phyloP scores from a whole-genome alignment of 2,113 vertebrate species.

The Hoplias malabaricus region DNA sequence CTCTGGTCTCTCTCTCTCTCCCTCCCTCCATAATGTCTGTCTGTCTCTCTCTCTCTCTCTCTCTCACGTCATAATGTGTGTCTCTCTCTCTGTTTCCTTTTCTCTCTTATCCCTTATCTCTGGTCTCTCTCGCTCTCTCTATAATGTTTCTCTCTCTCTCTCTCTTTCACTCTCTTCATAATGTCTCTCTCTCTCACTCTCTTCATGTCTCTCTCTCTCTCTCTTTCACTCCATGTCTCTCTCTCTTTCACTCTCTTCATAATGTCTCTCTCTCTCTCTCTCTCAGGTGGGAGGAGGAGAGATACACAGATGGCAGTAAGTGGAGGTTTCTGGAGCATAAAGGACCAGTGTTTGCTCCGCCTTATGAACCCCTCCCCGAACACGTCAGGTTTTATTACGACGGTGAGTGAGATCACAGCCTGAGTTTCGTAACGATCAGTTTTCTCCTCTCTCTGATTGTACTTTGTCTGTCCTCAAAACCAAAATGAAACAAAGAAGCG shows the following conservation, averaged over 20 bases:
- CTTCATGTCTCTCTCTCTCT: neutral
- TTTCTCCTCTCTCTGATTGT: too few species aligned
- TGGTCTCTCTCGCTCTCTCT: neutral
- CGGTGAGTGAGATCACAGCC: too few species aligned
- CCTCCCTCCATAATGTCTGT: neutral
- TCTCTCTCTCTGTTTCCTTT: neutral
- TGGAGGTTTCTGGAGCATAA: conserved; percentile 97
- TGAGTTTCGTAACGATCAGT: too few species aligned
- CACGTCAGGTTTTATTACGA: conserved; percentile 93
- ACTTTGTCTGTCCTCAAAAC: too few species aligned
- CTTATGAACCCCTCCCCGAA: conserved; percentile 88
- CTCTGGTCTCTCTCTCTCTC: neutral
- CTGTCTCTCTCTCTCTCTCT: neutral
- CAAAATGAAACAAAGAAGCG: too few species aligned
- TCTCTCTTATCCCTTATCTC: too few species aligned
- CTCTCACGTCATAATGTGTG: too few species aligned
- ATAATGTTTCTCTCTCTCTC: neutral
- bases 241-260: neutral
- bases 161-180: neutral
- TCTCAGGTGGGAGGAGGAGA: conserved; percentile 94
- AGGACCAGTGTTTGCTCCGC: conserved; percentile 92
- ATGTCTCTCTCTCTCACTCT: neutral
- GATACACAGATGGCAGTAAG: conserved; percentile 92
- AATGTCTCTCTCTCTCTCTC: neutral
- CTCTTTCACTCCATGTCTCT: neutral